Percentiles rank a stretch among this genome's conserved stretches.
Evolutionary conservation across 2,888 invertebrate species (phyloP).

Genomic region (Apotomis turbidana): DNA sequence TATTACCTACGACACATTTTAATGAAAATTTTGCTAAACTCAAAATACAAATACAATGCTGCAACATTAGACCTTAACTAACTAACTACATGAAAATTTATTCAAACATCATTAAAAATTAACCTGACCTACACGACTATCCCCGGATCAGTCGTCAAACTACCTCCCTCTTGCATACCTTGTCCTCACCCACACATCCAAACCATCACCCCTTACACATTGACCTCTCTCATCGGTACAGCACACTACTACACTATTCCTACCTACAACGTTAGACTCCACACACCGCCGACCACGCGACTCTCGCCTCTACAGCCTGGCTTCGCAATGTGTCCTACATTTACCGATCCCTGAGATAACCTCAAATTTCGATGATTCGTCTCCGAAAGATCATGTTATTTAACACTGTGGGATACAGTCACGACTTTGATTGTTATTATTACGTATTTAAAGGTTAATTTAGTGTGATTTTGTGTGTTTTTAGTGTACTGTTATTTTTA

Average conservation of each 20-base stretch:
- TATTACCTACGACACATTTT: too few species aligned
- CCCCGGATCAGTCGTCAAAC: slow-evolving; percentile 50
- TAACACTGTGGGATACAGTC: slow-evolving; percentile 46
- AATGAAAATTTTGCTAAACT: too few species aligned
- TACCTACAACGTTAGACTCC: slow-evolving; percentile 54
- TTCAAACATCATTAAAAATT: not conserved
- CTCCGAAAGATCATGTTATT: slow-evolving; percentile 58
- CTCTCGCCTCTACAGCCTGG: slow-evolving; percentile 65
- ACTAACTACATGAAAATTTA: too few species aligned
- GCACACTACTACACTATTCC: slow-evolving; percentile 55
- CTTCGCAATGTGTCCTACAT: slow-evolving; percentile 74
- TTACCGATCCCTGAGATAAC: slow-evolving; percentile 76
- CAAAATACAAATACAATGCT: too few species aligned
- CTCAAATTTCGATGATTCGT: slow-evolving; percentile 74
- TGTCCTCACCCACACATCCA: slow-evolving; percentile 59
- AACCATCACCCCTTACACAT: slow-evolving; percentile 54
- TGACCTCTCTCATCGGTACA: slow-evolving; percentile 44
- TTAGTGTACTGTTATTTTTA: not conserved
- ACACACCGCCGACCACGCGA: slow-evolving; percentile 62
- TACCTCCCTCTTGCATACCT: slow-evolving; percentile 49
- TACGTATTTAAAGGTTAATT: slow-evolving; percentile 43
- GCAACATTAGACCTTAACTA: too few species aligned
- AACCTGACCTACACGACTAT: slow-evolving; percentile 42
- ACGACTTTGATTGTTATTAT: slow-evolving; percentile 49
- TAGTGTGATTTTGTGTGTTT: slow-evolving; percentile 22